Evolutionary conservation across 2,888 invertebrate species (phyloP).

Genomic region (Chrysomela aeneicollis): DNA sequence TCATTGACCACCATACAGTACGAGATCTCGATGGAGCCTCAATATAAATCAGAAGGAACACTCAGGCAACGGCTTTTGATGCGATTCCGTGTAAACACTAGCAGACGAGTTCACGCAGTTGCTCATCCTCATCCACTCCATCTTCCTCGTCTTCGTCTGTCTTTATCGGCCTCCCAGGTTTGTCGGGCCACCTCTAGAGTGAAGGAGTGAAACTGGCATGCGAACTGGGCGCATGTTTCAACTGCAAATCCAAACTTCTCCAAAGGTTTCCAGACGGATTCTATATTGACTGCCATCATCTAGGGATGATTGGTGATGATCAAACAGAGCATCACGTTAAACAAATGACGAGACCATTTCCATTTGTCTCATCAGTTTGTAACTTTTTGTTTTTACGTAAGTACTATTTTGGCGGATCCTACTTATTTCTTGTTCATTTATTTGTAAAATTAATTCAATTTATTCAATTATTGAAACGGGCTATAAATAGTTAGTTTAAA

Average conservation of each 20-base stretch:
- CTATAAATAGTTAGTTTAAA: too few relatives aligned
- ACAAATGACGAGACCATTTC: too few relatives aligned
- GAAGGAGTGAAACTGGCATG: constrained; percentile 26
- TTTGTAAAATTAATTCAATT: too few relatives aligned
- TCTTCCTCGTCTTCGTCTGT: constrained; percentile 36
- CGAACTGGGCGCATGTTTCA: not conserved
- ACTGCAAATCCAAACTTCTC: not conserved
- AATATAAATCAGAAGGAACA: constrained; percentile 33
- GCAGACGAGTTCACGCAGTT: constrained; percentile 33
- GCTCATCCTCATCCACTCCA: constrained; percentile 17
- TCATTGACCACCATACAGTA: constrained; percentile 8
- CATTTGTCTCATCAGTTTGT: too few relatives aligned
- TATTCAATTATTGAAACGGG: too few relatives aligned
- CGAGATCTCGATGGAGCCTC: constrained; percentile 18
- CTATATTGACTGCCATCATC: too few relatives aligned
- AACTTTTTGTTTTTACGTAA: too few relatives aligned
- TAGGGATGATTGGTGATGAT: too few relatives aligned
- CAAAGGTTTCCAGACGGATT: too few relatives aligned
- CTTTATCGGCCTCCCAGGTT: constrained; percentile 52
- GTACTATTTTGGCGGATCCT: too few relatives aligned
- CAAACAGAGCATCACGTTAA: too few relatives aligned
- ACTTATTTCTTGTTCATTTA: too few relatives aligned
- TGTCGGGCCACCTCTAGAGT: constrained; percentile 55
- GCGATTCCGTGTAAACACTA: constrained; percentile 34
- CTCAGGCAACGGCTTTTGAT: constrained; percentile 24